Base-by-base conservation (phyloP, 2,797 vertebrate genomes). In the Sebastes matsubarae region DNA sequence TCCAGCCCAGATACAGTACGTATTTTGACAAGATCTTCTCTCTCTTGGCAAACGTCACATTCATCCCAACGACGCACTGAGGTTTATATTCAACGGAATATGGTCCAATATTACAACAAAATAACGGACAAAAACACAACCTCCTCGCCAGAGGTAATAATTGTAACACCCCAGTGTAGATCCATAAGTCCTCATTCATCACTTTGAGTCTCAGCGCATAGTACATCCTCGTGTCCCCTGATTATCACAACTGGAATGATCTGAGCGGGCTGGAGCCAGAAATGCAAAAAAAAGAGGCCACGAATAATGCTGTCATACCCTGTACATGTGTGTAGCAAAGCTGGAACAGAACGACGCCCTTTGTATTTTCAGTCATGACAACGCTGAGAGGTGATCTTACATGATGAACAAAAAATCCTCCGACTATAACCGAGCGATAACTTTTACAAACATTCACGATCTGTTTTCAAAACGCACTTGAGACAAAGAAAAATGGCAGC, bases 201-300 rank as follows among this genome's bases (percentile, higher is more conserved):
- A 42, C 71, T 74, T 77, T 68, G 12, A 78, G 68, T 75, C 30
- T 57, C 79, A 86, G 80, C 82, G 60, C 20, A 8, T 63, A 57
- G 75, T 34, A 73, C 65, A 38, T 54, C 80, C 80, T 76, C 22
- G 1, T 20, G 42, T 84, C 81, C 75, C 81, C 67, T 85, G 88
- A 89, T 90, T 85, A 91, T 88, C 84, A 74, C 57, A 73, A 73
- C 80, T 89, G 90, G 89, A 94, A 92, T 92, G 92, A 82, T 88
- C 68, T 18, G 68, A 88, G 80, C 14, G 12, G 61, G 64, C 64
- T 69, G 82, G 74, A 79, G 52, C 70, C 66, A 60, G 54, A 79
- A 84, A 78, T 11, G 29, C 50, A 30, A 58, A 18, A 46, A 46
- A 46, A 46, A 77, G 20, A 90, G 80, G 61, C 72, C n/a, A 59